Base-by-base conservation (phyloP, 2,113 vertebrate species). In the Thunnus maccoyii region DNA sequence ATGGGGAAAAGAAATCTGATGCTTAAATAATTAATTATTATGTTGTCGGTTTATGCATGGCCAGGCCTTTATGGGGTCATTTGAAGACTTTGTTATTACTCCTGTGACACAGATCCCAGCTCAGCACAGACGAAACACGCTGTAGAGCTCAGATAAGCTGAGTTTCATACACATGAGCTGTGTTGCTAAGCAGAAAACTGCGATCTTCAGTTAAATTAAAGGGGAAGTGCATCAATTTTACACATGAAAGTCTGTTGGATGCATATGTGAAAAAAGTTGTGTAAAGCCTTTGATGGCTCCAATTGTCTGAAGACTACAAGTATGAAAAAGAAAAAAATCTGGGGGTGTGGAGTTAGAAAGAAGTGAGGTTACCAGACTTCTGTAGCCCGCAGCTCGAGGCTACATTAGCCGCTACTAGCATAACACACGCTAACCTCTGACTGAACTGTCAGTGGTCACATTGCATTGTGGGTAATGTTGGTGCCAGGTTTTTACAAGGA, bases 21-120 rank as follows among this genome's bases (percentile, higher is more conserved):
- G 44, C 69, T 57, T 90, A 16, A 87, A 93, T 91, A 71, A 83
- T 92, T 57, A 16, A 91, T 77, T 13, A 27, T 78, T 5, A 3
- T 71, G 22, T 80, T 80, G 69, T 86, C 41, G 69, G 76, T 71
- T 76, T 72, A 52, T 81, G 57, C 54, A 18, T 69, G 62, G 57
- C 8, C 25, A 3, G 3, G 17, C 44, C 3, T 79, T 78, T 83
- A 72, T 68, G 69, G 61, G 90, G 82, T 88, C 74, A 74, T 66
- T 85, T 55, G 46, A 68, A 86, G 65, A 85, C 32, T 77, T 77
- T 69, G 72, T 77, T 84, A 17, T 83, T 48, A 1, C 36, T 55
- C 41, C 55, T 62, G 32, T 88, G 83, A 88, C 72, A 89, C 71
- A 77, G 74, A 89, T 92, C 46, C n/a, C 27, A 16, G 69, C 74